Conservation (phyloP, 2,113 vertebrate genomes). For the Xiphias gladius region DNA sequence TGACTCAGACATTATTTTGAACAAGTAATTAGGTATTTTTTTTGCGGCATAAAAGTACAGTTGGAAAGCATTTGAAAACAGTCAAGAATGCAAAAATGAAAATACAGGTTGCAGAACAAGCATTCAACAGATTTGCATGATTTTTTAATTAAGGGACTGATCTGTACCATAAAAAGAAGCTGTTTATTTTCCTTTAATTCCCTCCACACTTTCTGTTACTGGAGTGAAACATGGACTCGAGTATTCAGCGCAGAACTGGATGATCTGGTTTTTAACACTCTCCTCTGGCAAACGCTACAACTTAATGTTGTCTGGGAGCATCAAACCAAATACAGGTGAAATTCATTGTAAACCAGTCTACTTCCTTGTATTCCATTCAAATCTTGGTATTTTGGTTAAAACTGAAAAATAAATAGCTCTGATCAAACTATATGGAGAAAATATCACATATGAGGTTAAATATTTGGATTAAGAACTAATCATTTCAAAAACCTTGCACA, state of each 20-base stretch:
- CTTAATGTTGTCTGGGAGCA: neutral
- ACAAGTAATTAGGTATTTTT: slow-evolving; percentile 1
- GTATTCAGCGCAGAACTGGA: neutral
- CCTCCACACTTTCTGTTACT: neutral
- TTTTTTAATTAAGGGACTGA: slow-evolving; percentile 9
- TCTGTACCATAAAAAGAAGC: neutral
- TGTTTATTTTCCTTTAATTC: neutral
- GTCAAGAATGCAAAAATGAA: neutral
- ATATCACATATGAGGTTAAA: neutral
- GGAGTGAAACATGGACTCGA: slow-evolving; percentile 2
- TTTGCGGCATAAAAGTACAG: neutral
- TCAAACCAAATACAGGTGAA: neutral
- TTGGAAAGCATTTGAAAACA: neutral
- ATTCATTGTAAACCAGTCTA: neutral
- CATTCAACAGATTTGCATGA: neutral
- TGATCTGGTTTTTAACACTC: neutral
- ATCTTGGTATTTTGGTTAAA: neutral
- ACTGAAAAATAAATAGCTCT: neutral
- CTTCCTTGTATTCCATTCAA: neutral
- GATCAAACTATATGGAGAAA: neutral
- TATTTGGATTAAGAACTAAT: too few species aligned
- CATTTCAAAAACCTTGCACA: too few species aligned
- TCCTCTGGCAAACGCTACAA: neutral
- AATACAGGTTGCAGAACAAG: neutral
- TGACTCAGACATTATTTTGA: slow-evolving; percentile 11